phyloP scores from a whole-genome alignment of 1,140 invertebrate species.

The Philopotamus ludificatus region DNA sequence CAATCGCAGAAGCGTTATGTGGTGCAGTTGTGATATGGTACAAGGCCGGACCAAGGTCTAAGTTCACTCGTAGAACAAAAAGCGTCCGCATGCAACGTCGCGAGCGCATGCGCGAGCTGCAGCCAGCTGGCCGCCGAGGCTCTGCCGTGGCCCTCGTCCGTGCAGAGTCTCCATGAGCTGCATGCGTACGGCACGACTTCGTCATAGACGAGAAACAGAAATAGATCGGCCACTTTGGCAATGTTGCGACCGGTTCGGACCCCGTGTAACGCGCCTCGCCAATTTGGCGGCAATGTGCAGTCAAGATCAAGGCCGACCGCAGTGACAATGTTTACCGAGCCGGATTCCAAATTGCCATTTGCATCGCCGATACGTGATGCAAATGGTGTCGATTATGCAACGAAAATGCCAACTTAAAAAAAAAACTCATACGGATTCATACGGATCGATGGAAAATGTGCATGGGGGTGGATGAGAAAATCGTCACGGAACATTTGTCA shows the following conservation, averaged over 20 bases:
- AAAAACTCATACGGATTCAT: too few relatives aligned
- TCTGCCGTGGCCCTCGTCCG: background rate
- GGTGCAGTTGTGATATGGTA: background rate
- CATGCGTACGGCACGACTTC: background rate
- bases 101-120: background rate
- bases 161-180: background rate
- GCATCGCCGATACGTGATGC: too few relatives aligned
- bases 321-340: slow-evolving; percentile 16
- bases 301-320: slow-evolving; percentile 26
- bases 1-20: background rate
- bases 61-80: too few relatives aligned
- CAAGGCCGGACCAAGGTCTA: too few relatives aligned
- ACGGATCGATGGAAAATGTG: too few relatives aligned
- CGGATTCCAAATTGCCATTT: too few relatives aligned
- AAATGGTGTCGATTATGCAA: too few relatives aligned
- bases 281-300: slow-evolving; percentile 22
- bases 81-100: too few relatives aligned
- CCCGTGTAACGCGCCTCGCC: background rate
- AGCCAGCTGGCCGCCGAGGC: background rate
- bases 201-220: background rate
- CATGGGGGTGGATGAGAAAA: too few relatives aligned
- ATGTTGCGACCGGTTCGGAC: background rate
- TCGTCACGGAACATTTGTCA: too few relatives aligned
- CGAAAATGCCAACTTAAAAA: too few relatives aligned
- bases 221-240: slow-evolving; percentile 16